Percentiles rank a stretch among this genome's conserved stretches.
These are phyloP conservation scores for Tetrapedia diversipes DNA, from an alignment of 2,888 invertebrate genomes.

Conservation along the genomic window DNA sequence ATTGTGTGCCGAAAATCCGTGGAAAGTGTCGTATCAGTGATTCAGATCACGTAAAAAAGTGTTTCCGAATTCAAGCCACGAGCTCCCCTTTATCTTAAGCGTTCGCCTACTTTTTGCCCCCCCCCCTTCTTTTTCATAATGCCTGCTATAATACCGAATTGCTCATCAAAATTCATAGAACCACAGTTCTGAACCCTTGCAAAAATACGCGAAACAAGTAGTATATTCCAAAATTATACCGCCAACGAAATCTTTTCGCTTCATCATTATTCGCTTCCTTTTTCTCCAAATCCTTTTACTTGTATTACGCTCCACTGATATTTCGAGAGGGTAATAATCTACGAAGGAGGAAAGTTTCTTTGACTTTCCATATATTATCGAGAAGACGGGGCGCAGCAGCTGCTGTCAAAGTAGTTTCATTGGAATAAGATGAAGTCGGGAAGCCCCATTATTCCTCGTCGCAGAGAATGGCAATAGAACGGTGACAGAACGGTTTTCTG, in stretches of 20 bases:
- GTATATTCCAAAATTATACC: too few relatives aligned
- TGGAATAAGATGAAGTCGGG: background rate
- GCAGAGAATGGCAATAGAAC: background rate
- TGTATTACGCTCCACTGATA: too few relatives aligned
- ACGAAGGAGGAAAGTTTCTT: too few relatives aligned
- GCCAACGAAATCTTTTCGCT: too few relatives aligned
- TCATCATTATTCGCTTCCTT: background rate
- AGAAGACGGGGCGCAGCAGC: background rate
- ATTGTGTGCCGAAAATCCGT: background rate
- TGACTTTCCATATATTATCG: background rate
- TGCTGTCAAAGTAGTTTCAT: background rate
- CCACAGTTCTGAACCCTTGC: too few relatives aligned
- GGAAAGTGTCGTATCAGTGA: constrained; percentile 9
- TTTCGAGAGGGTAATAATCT: background rate
- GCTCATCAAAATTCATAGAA: too few relatives aligned
- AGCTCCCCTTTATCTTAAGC: background rate
- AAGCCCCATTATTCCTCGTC: background rate
- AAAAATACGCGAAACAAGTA: too few relatives aligned
- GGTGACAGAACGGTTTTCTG: background rate
- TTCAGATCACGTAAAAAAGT: constrained; percentile 15
- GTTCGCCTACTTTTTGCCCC: constrained; percentile 4
- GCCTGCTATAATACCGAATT: background rate
- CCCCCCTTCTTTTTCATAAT: background rate
- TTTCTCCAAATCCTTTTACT: background rate
- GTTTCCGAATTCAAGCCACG: constrained; percentile 22